Base-by-base conservation (phyloP, 2,797 vertebrate species). In the Eutrigla gurnardus region DNA sequence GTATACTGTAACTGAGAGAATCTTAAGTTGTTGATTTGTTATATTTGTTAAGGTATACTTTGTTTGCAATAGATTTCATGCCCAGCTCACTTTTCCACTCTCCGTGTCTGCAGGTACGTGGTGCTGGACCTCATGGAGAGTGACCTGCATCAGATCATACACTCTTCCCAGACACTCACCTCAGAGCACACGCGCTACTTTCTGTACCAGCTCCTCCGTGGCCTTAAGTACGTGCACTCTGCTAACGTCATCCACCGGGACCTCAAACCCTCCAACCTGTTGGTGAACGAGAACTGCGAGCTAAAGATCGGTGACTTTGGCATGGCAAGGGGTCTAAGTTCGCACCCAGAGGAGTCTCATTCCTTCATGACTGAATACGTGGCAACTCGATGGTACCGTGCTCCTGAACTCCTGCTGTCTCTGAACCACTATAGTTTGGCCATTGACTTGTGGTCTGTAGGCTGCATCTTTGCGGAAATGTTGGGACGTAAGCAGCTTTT, bases 301-400 rank as follows among this genome's bases (percentile, higher is more conserved):
- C 94, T 98, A 35, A 98, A 98, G 90, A 97, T 98, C 0, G 97
- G 97, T 0, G 97, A 98, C 86, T 98, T 98, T 0, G 97, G 97
- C 73, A 97, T 98, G 97, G 97, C 97, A 0, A 93, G 97, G 7
- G 97, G 97, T 70, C 93, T 98, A n/a, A 96, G 96, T 49, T 94
- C 95, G 0, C 96, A 96, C 0, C 94, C 96, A 0, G 96, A 97
- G 53, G 96, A 97, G 83, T 95, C 96, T 13, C 95, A 96, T 55
- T 96, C 95, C 64, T 97, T 97, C 81, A 97, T 98, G 97, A 98
- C 97, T 0, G 97, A 98, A 86, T 98, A 98, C 0, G 97, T 98
- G 90, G 97, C 97, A 0, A 98, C 97, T 0, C 96, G 97, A 65
- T 98, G 97, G 97, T 98, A 98, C 90, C 95, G 97, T 0, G 97